Percentiles rank a stretch among this genome's conserved stretches.
Evolutionary conservation across 2,797 vertebrate species (phyloP).

Genomic region (Crenuchus spilurus): DNA sequence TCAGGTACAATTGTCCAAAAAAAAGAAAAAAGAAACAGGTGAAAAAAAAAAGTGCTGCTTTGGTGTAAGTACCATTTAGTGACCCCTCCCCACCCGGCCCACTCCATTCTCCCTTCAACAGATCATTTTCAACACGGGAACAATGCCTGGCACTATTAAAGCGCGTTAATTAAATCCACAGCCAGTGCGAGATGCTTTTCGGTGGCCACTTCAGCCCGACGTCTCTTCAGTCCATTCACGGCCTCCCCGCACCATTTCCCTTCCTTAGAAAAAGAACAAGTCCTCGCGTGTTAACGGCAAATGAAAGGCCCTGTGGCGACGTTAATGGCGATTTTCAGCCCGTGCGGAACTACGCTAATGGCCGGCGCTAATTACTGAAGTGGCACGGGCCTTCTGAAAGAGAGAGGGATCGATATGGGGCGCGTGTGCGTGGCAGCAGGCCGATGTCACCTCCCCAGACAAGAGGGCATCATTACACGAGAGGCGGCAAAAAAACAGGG

Average conservation of each 20-base stretch:
- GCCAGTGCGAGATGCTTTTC: slow-evolving; percentile 82
- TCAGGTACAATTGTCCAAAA: slow-evolving; percentile 14
- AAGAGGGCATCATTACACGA: slow-evolving; percentile 58
- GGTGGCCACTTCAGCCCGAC: slow-evolving; percentile 77
- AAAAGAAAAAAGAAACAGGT: slow-evolving; percentile 7
- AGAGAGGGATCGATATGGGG: slow-evolving; percentile 79
- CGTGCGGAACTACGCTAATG: slow-evolving; percentile 80
- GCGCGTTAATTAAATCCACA: slow-evolving; percentile 81
- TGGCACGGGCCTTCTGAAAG: slow-evolving; percentile 77
- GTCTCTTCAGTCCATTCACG: slow-evolving; percentile 75
- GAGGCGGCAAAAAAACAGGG: slow-evolving; percentile 61
- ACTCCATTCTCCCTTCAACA: slow-evolving; percentile 71
- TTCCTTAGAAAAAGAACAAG: slow-evolving; percentile 74
- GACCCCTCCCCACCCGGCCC: slow-evolving; percentile 71
- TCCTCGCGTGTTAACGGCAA: slow-evolving; percentile 73
- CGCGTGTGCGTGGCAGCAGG: slow-evolving; percentile 26
- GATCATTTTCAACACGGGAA: slow-evolving; percentile 77
- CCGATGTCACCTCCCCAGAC: slow-evolving; percentile 40
- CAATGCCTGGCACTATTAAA: slow-evolving; percentile 75
- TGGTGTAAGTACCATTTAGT: slow-evolving; percentile 69
- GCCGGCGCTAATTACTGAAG: slow-evolving; percentile 80
- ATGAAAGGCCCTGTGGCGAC: slow-evolving; percentile 77
- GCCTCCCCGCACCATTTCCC: slow-evolving; percentile 70
- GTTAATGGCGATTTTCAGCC: slow-evolving; percentile 81
- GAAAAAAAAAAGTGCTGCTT: slow-evolving; percentile 51